Evolutionary conservation across 1,140 invertebrate species (phyloP), one percentile per base, ranked within the genome.

Genomic region (Drosophila yakuba): DNA sequence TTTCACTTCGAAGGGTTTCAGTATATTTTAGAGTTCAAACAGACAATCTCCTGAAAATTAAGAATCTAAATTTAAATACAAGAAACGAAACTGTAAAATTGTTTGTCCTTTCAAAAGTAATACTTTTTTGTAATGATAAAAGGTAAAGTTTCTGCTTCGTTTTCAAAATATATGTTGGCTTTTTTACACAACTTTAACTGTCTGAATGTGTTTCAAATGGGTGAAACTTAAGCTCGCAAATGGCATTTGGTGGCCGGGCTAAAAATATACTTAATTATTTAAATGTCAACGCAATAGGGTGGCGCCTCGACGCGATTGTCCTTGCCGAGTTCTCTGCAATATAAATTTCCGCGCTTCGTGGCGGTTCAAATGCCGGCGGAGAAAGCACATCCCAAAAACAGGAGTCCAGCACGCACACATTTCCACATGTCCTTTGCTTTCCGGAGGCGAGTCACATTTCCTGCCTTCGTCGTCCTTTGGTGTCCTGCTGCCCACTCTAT

Each of bases 321-420:
- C 72, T 75, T 57, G 61, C 58, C 51, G 47, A 61, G 59, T 36
- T 74, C 60, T 23, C 51, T 20, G 20, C 71, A 78, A 86, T 82
- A 89, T 88, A 88, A 66, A 88, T 89, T 89, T 88, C 79, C 80
- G 76, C 84, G 76, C 76, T 88, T 88, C 83, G 80, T 89, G 62
- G 84, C 57, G 50, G 36, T 57, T 69, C 51, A 71, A 71, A 71
- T 71, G 11, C 8, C 10, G 17, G 43, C 43, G 43, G 43, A 23
- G 17, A 45, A 20, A 50, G 39, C 7, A 7, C 8, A 8, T 32
- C 32, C 7, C 50, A 58, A 48, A 28, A 72, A 61, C 43, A 61
- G 43, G 25, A 80, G 71, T 71, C 54, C 56, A 41, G 69, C 78
- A 90, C 86, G 80, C 86, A 88, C 77, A 84, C 80, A 90, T 89